A percentile compares a stretch with the other conserved stretches of the same genome.
Conservation (phyloP, 2,113 vertebrate species). For the Dipodomys ordii region DNA sequence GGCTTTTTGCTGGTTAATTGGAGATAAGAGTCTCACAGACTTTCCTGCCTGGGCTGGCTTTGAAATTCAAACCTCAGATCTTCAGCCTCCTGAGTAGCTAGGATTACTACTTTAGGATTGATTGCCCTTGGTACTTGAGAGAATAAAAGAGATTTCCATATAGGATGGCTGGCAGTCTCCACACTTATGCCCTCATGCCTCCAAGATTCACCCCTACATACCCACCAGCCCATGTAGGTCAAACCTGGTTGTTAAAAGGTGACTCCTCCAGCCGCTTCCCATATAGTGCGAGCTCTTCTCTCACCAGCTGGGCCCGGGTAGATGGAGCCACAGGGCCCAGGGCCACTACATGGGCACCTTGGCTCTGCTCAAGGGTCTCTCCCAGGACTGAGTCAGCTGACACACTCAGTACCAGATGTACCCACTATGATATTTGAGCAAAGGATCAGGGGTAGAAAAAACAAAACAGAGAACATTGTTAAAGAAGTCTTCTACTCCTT, state of each 20-base stretch:
- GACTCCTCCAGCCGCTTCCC: conserved; percentile 94
- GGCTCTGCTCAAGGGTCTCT: conserved; percentile 86
- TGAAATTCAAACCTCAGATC: too few species aligned
- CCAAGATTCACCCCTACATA: neutral
- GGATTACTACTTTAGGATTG: neutral
- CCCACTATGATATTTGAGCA: conserved; percentile 82
- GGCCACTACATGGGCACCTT: conserved; percentile 76
- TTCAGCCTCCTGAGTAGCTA: neutral
- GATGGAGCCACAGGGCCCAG: conserved; percentile 87
- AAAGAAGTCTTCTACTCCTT: neutral
- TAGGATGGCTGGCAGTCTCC: neutral
- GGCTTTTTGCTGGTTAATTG: too few species aligned
- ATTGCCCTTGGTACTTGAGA: neutral
- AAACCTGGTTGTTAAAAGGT: conserved; percentile 95
- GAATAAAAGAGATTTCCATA: neutral
- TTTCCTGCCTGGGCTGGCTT: too few species aligned
- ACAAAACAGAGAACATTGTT: neutral
- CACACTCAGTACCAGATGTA: conserved; percentile 91
- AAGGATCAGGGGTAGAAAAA: neutral
- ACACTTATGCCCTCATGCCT: neutral
- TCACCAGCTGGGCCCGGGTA: conserved; percentile 89
- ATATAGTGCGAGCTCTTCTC: conserved; percentile 88
- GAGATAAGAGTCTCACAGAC: too few species aligned
- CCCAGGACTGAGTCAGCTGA: conserved; percentile 83
- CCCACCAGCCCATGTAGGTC: neutral